A percentile compares a stretch with the other conserved stretches of the same genome.
These are phyloP conservation scores for Herminia tarsipennalis DNA, from an alignment of 2,888 invertebrate species.

Conservation along the genomic window DNA sequence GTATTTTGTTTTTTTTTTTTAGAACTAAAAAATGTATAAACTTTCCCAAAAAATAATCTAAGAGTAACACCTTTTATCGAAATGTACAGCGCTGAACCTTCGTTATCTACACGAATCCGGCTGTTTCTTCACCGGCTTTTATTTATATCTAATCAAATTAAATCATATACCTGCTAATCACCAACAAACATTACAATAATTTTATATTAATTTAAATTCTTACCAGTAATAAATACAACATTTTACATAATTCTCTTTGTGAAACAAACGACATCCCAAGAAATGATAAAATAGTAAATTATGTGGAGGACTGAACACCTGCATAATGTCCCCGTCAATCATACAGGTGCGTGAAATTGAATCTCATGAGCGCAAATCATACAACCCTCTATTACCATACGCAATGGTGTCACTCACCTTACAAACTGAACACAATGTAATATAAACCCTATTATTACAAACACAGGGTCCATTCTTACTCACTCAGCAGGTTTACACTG, in stretches of 20 bases:
- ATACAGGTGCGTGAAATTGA: conserved; percentile 79
- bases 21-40: too few species aligned
- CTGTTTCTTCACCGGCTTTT: too few species aligned
- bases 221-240: too few species aligned
- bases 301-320: conserved; percentile 64
- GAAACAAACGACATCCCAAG: conserved; percentile 56
- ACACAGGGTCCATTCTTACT: conserved; percentile 35
- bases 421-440: conserved; percentile 26
- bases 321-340: conserved; percentile 80
- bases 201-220: too few species aligned
- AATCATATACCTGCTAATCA: too few species aligned
- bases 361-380: conserved; percentile 82
- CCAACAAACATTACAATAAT: too few species aligned
- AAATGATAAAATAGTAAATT: conserved; percentile 72
- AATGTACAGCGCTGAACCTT: too few species aligned
- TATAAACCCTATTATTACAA: conserved; percentile 37
- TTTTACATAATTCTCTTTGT: conserved; percentile 36
- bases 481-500: conserved; percentile 20
- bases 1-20: too few species aligned
- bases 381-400: conserved; percentile 69
- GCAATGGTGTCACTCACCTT: conserved; percentile 55
- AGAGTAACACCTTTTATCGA: too few species aligned
- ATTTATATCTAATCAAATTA: too few species aligned
- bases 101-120: too few species aligned
- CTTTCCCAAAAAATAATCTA: too few species aligned